phyloP scores from a whole-genome alignment of 2,888 invertebrate species.

The Mactromeris polynyma region DNA sequence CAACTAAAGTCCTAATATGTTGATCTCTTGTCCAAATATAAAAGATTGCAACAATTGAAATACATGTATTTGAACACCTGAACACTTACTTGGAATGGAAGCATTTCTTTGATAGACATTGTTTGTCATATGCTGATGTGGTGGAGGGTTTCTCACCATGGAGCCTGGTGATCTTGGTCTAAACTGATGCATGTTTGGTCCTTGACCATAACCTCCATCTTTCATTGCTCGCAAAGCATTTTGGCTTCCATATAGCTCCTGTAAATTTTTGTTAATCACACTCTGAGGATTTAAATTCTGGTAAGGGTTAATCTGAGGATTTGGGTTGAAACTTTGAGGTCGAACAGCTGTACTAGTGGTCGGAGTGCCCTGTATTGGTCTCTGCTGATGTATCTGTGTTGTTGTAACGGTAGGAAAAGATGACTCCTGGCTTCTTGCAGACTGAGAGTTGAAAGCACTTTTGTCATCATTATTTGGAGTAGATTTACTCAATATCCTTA shows the following conservation, averaged over 20 bases:
- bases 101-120: constrained; percentile 60
- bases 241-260: constrained; percentile 60
- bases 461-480: constrained; percentile 29
- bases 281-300: constrained; percentile 56
- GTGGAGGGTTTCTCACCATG: constrained; percentile 39
- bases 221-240: constrained; percentile 41
- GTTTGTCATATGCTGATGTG: constrained; percentile 25
- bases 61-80: no score
- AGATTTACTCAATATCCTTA: constrained; percentile 46
- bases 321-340: constrained; percentile 64
- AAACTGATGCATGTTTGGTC: constrained; percentile 52
- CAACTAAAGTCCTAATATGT: no score
- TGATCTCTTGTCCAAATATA: no score
- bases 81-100: constrained; percentile 28
- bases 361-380: constrained; percentile 40
- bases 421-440: constrained; percentile 26
- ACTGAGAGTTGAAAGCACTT: constrained; percentile 14
- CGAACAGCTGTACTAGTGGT: constrained; percentile 26
- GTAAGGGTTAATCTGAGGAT: constrained; percentile 58
- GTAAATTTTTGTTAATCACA: constrained; percentile 50
- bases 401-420: constrained; percentile 33
- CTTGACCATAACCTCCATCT: constrained; percentile 47
- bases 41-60: no score
- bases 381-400: constrained; percentile 16
- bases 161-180: constrained; percentile 58